Evolutionary conservation across 2,113 vertebrate genomes (phyloP).

Genomic region (Anas platyrhynchos): DNA sequence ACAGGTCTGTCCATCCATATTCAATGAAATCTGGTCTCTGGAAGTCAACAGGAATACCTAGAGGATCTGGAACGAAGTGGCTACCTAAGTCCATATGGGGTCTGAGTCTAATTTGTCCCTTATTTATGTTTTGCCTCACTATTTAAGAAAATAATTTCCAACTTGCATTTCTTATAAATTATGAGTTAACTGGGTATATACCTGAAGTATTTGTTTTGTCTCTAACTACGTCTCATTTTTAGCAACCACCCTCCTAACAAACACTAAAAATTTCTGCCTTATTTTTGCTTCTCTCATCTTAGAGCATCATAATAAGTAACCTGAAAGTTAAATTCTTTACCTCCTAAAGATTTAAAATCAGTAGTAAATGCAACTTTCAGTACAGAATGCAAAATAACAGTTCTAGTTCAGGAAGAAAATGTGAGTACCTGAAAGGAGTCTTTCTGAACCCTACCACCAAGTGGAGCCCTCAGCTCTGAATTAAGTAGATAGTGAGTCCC

Average conservation of each 20-base stretch:
- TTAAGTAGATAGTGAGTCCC: background rate
- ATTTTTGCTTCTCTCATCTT: background rate
- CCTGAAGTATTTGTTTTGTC: background rate
- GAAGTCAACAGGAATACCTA: background rate
- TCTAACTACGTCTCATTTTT: background rate
- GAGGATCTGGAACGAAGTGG: background rate
- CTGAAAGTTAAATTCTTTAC: background rate
- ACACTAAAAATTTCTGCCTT: background rate
- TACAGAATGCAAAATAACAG: background rate
- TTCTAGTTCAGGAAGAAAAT: background rate
- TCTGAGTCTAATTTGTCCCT: background rate
- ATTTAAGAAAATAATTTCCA: background rate
- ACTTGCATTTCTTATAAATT: background rate
- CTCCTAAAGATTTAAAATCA: background rate
- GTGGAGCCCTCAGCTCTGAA: background rate
- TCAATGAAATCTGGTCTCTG: conserved; percentile 5
- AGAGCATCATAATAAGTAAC: background rate
- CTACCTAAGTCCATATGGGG: rapidly evolving
- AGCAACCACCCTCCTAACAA: background rate
- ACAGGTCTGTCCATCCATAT: conserved; percentile 1
- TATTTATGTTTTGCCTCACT: background rate
- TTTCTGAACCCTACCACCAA: background rate
- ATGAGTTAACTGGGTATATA: background rate
- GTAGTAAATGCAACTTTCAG: background rate
- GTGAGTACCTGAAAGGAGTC: background rate